Conservation (phyloP, 2,888 invertebrate species). For the Anthrax anthrax region DNA sequence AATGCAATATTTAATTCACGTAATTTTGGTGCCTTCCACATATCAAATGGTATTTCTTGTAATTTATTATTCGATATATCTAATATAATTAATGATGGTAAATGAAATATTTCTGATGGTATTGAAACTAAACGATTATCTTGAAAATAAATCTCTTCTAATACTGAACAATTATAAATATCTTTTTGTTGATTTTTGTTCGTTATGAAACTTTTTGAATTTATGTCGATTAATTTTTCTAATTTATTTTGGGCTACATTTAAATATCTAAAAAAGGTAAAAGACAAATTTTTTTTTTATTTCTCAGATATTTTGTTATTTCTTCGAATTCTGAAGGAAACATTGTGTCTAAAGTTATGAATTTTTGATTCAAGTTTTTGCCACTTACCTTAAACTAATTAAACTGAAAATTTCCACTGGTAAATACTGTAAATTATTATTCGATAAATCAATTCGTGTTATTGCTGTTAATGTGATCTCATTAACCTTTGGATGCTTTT, state of each 20-base stretch:
- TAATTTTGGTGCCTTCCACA: conserved; percentile 78
- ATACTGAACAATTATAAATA: conserved; percentile 56
- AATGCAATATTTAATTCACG: conserved; percentile 80
- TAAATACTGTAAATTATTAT: conserved; percentile 66
- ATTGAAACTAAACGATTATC: conserved; percentile 76
- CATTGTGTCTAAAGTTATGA: too few relatives aligned
- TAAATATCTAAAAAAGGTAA: conserved; percentile 41
- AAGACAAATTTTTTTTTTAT: too few relatives aligned
- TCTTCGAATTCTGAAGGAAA: too few relatives aligned
- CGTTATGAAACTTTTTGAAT: background rate
- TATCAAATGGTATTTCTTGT: conserved; percentile 59
- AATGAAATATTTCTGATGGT: conserved; percentile 65
- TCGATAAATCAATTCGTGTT: conserved; percentile 84
- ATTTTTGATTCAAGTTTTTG: conserved; percentile 1
- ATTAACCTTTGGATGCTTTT: conserved; percentile 48
- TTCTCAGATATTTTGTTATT: too few relatives aligned
- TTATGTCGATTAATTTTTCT: conserved; percentile 40
- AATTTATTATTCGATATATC: conserved; percentile 93
- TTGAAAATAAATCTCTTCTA: conserved; percentile 85
- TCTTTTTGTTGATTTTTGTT: background rate
- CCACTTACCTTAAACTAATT: conserved; percentile 56
- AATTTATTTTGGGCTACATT: conserved; percentile 84
- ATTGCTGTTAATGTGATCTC: conserved; percentile 74
- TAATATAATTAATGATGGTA: conserved; percentile 63
- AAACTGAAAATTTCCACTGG: conserved; percentile 74